A percentile compares a stretch with the other conserved stretches of the same genome.
Conservation (phyloP, 2,113 vertebrate species). For the Pyrgilauda ruficollis region DNA sequence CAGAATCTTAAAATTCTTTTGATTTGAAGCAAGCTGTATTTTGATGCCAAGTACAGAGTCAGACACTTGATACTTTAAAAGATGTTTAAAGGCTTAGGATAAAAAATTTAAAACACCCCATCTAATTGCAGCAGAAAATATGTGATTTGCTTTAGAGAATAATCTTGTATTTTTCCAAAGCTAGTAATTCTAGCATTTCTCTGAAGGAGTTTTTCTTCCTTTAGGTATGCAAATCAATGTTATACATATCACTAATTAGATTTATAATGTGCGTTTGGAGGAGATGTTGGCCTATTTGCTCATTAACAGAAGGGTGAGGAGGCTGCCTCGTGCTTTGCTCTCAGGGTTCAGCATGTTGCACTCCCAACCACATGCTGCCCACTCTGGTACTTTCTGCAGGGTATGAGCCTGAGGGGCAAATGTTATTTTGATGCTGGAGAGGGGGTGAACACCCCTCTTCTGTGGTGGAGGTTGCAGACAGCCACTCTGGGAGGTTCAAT, state of each 20-base stretch:
- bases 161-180: slow-evolving; percentile 14
- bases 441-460: neutral
- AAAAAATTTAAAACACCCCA: neutral
- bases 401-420: neutral
- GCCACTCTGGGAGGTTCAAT: neutral
- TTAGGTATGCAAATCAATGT: slow-evolving; percentile 51
- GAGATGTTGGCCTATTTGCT: slow-evolving; percentile 16
- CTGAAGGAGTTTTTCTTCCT: slow-evolving; percentile 2
- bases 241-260: slow-evolving; percentile 28
- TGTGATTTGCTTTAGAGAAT: slow-evolving; percentile 19
- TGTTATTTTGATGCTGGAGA: neutral
- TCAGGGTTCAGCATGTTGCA: neutral
- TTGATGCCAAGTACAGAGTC: neutral
- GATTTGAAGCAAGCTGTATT: neutral
- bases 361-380: neutral
- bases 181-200: neutral
- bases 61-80: neutral
- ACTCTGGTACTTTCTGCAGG: neutral
- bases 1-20: neutral
- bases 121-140: slow-evolving; percentile 38
- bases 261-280: neutral
- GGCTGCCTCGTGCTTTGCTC: neutral
- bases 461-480: neutral
- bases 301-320: neutral
- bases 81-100: neutral